Percentiles rank a stretch among this genome's conserved stretches.
phyloP scores from a whole-genome alignment of 2,888 invertebrate genomes.

The Rhagonycha lutea region DNA sequence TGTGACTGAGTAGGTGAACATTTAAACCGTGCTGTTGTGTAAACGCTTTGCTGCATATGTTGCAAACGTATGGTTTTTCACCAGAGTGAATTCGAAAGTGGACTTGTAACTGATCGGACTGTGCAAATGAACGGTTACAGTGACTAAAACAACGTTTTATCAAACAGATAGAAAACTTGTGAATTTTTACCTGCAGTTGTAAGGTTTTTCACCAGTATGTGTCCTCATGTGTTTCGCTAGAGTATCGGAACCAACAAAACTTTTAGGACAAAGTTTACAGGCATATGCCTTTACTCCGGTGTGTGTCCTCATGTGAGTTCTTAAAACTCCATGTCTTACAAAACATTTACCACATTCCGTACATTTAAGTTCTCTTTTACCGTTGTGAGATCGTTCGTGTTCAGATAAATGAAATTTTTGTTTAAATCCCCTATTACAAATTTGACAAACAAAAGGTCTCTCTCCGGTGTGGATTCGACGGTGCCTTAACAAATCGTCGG shows the following conservation, averaged over 20 bases:
- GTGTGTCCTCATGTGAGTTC: slow-evolving; percentile 36
- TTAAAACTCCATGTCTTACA: slow-evolving; percentile 33
- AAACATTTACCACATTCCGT: slow-evolving; percentile 35
- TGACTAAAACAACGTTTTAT: slow-evolving; percentile 14
- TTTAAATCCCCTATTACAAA: slow-evolving; percentile 37
- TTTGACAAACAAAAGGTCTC: slow-evolving; percentile 37
- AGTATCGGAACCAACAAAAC: slow-evolving; percentile 34
- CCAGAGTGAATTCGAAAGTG: slow-evolving; percentile 40
- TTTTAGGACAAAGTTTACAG: slow-evolving; percentile 31
- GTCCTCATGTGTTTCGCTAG: slow-evolving; percentile 33
- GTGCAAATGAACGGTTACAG: slow-evolving; percentile 40
- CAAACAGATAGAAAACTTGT: not conserved
- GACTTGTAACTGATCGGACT: slow-evolving; percentile 39
- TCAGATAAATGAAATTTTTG: slow-evolving; percentile 40
- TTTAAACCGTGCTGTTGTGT: slow-evolving; percentile 45
- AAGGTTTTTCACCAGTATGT: slow-evolving; percentile 32
- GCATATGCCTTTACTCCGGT: slow-evolving; percentile 31
- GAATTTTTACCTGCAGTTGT: slow-evolving; percentile 23
- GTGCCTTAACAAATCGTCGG: slow-evolving; percentile 36
- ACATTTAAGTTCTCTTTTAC: slow-evolving; percentile 30
- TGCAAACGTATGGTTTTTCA: slow-evolving; percentile 42
- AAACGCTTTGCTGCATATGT: slow-evolving; percentile 44
- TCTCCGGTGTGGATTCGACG: slow-evolving; percentile 37
- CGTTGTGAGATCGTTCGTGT: slow-evolving; percentile 37
- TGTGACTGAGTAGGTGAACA: slow-evolving; percentile 45